Conservation (phyloP, 2,888 invertebrate genomes). For the Drosophila flavopinicola region DNA sequence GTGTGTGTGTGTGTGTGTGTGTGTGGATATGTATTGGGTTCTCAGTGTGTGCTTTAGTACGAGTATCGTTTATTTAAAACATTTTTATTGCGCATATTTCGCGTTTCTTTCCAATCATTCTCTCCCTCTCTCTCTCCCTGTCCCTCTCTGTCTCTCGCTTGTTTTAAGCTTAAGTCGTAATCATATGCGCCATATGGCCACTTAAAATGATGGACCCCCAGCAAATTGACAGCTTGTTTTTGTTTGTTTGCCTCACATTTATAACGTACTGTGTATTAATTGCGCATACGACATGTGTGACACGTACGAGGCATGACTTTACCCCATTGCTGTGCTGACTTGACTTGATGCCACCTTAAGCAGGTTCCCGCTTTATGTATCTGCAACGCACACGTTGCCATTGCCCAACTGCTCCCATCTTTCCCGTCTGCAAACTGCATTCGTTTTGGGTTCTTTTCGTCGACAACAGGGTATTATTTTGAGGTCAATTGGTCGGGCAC, state of each 20-base stretch:
- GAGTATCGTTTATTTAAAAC: conserved; percentile 65
- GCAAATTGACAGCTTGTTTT: conserved; percentile 28
- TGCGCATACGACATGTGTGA: conserved; percentile 63
- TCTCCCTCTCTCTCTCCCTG: background rate
- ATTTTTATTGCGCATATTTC: conserved; percentile 73
- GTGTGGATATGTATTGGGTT: conserved; percentile 32
- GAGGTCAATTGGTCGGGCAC: conserved; percentile 13
- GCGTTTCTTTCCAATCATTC: conserved; percentile 62
- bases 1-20: conserved; percentile 5
- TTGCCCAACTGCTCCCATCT: conserved; percentile 42
- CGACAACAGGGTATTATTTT: conserved; percentile 1
- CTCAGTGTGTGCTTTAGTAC: conserved; percentile 24
- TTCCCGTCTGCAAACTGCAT: conserved; percentile 26
- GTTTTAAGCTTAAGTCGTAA: conserved; percentile 54
- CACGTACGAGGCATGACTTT: conserved; percentile 22
- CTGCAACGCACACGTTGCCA: conserved; percentile 38
- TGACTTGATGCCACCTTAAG: conserved; percentile 25
- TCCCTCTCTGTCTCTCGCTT: background rate
- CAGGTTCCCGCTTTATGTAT: conserved; percentile 23
- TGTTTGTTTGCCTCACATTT: conserved; percentile 41
- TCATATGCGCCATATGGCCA: conserved; percentile 63
- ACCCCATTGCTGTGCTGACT: background rate
- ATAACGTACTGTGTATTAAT: conserved; percentile 60
- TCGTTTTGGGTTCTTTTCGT: conserved; percentile 14
- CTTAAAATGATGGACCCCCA: conserved; percentile 57